Evolutionary conservation across 2,113 vertebrate genomes (phyloP), one percentile per base, ranked within the genome.

Genomic region (Pavo muticus): DNA sequence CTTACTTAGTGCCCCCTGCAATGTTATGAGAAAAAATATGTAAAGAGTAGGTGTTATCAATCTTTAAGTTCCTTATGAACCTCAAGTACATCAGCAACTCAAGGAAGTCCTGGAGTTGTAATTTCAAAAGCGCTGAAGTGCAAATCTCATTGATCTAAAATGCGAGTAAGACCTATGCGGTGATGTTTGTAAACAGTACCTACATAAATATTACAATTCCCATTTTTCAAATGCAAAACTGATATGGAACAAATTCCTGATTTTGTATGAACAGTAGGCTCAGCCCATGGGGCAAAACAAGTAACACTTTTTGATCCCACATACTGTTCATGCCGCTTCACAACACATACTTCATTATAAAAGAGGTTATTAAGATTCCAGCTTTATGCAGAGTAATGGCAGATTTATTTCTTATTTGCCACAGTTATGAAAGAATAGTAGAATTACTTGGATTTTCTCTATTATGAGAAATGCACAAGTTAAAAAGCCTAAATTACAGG

Each of bases 11-110:
- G 15, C 47, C 4, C 42, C 65, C 32, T 88, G 65, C 81, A 90
- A 78, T 44, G 6, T 54, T 69, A n/a, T 61, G 9, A 21, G 27
- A 35, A 93, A 92, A 74, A 83, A 91, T 29, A 88, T 63, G 64
- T 54, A 60, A 9, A 45, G 30, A 47, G 19, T 39, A 47, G 19
- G 4, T 50, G 84, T 50, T 50, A 87, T 25, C 77, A 65, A 19
- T 81, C 24, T 68, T 50, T 25, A 60, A 52, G 20, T 82, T 13
- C 9, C 75, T 78, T 75, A 54, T 37, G 32, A 93, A 88, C 50
- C 14, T 24, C 40, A 52, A 40, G 39, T 24, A 85, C 14, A 54
- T 12, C 20, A 45, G 35, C 4, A 77, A 56, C 39, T 42, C 39
- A 60, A 54, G 14, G 21, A 64, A 84, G 37, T 0, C 1, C 35